Evolutionary conservation across 2,113 vertebrate genomes (phyloP).

Genomic region (Oreocharis arfaki): DNA sequence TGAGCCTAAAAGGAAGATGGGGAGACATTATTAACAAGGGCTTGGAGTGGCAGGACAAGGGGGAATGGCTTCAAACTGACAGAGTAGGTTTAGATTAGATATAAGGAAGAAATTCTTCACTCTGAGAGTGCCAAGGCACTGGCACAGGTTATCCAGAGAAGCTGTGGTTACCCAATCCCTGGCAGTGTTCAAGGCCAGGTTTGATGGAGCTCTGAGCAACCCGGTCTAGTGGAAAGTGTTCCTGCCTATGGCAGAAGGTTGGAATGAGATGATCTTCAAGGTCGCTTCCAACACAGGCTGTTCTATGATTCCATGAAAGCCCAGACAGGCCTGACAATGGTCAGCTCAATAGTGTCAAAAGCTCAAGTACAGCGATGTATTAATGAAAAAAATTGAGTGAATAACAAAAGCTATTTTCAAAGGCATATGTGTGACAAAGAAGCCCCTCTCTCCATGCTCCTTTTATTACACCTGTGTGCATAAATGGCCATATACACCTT

Average conservation of each 20-base stretch:
- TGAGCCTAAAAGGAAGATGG: not conserved
- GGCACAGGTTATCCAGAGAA: not conserved
- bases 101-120: not conserved
- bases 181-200: not conserved
- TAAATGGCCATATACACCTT: not conserved
- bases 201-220: not conserved
- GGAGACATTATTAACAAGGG: not conserved
- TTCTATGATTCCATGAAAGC: not conserved
- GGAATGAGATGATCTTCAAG: not conserved
- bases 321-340: not conserved
- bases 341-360: not conserved
- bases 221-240: not conserved
- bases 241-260: not conserved
- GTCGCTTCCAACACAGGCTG: not conserved
- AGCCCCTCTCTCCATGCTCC: rapidly evolving
- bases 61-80: not conserved
- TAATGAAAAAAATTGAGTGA: not conserved
- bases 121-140: too few species aligned
- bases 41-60: not conserved
- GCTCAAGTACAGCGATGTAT: not conserved
- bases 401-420: not conserved
- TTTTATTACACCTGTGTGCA: not conserved
- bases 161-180: not conserved
- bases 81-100: not conserved
- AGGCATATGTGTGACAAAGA: not conserved